Percentiles rank a stretch among this genome's conserved stretches.
Evolutionary conservation across 2,113 vertebrate species (phyloP).

Genomic region (Chamaetylas fuelleborni): DNA sequence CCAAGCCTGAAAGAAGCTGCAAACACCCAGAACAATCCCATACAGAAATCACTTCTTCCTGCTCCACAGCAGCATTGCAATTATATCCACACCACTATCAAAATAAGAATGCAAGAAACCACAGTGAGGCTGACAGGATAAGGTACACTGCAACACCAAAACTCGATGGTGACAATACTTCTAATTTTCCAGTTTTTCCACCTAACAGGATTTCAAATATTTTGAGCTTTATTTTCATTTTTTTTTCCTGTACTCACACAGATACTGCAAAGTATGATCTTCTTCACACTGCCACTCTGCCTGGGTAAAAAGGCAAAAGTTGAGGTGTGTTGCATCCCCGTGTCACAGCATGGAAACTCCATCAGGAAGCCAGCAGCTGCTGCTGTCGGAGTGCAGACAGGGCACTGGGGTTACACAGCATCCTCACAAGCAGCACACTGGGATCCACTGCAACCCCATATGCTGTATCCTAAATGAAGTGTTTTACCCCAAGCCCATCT

Average conservation of each 20-base stretch:
- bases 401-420: neutral
- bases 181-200: neutral
- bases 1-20: neutral
- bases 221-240: neutral
- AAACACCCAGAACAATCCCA: neutral
- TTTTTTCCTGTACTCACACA: neutral
- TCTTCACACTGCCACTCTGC: neutral
- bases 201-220: neutral
- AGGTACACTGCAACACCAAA: neutral
- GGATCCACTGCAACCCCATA: accelerated
- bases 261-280: neutral
- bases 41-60: neutral
- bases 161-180: neutral
- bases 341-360: neutral
- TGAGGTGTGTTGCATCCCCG: neutral
- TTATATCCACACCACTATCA: neutral
- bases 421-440: neutral
- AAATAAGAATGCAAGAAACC: neutral
- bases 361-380: neutral
- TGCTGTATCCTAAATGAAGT: neutral
- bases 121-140: neutral
- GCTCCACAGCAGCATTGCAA: neutral
- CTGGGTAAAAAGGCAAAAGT: neutral
- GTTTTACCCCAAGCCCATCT: neutral
- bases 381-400: neutral